Percentiles rank a stretch among this genome's conserved stretches.
Evolutionary conservation across 2,113 vertebrate species (phyloP).

Genomic region (Scomber scombrus): DNA sequence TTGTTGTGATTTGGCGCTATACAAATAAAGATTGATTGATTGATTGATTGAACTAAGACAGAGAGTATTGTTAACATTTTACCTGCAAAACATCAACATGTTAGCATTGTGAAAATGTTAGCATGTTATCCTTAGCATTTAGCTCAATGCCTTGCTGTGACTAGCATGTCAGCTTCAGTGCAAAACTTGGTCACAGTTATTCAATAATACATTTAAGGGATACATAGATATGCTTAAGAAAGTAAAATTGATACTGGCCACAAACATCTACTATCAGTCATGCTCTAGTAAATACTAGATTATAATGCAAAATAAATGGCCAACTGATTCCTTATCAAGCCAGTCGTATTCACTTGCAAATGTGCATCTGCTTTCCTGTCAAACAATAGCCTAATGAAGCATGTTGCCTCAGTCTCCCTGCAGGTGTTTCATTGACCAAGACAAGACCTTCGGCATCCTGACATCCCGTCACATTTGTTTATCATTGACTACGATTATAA

Average conservation of each 20-base stretch:
- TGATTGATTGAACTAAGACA: too few relatives aligned
- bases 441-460: slow-evolving; percentile 48
- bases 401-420: slow-evolving; percentile 43
- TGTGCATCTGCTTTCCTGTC: slow-evolving; percentile 60
- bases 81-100: too few relatives aligned
- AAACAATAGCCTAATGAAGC: slow-evolving; percentile 52
- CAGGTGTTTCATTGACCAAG: slow-evolving; percentile 56
- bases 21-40: too few relatives aligned
- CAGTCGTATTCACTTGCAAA: slow-evolving; percentile 50
- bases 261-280: neutral
- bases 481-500: slow-evolving; percentile 51
- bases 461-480: slow-evolving; percentile 63
- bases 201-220: neutral
- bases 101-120: too few relatives aligned
- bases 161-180: too few relatives aligned
- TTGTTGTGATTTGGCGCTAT: too few relatives aligned
- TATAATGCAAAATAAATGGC: slow-evolving; percentile 3
- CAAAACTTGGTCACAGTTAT: neutral
- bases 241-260: neutral
- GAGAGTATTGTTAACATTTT: too few relatives aligned
- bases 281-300: neutral
- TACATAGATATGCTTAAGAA: neutral
- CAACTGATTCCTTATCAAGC: slow-evolving; percentile 16
- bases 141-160: too few relatives aligned
- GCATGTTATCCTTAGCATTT: too few relatives aligned